Evolutionary conservation across 2,888 invertebrate genomes (phyloP).

Genomic region (Eumacrocentrus americanus): DNA sequence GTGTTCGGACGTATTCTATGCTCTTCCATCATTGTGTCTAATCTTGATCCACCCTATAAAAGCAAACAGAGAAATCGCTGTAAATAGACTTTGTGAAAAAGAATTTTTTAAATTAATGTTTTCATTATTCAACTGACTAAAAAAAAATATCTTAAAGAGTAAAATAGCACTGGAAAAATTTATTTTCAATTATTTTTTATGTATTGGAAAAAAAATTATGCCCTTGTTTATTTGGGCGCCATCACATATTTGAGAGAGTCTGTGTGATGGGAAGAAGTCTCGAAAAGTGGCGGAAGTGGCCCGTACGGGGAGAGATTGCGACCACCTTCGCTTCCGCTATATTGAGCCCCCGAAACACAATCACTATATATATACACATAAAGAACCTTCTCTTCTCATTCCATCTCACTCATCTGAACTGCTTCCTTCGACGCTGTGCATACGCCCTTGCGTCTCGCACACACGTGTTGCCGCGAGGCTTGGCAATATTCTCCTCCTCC

Average conservation of each 20-base stretch:
- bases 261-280: conserved; percentile 27
- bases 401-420: conserved; percentile 32
- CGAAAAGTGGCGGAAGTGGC: conserved; percentile 55
- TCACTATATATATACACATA: conserved; percentile 37
- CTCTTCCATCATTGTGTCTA: background rate
- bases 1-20: background rate
- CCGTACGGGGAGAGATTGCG: conserved; percentile 56
- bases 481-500: conserved; percentile 11
- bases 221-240: background rate
- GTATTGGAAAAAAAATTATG: too few species aligned
- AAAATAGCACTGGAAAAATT: too few species aligned
- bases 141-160: too few species aligned
- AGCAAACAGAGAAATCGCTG: too few species aligned
- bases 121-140: too few species aligned
- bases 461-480: conserved; percentile 27
- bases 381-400: conserved; percentile 44
- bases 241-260: conserved; percentile 13
- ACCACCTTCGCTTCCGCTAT: conserved; percentile 61
- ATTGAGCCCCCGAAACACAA: conserved; percentile 48
- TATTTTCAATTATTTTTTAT: too few species aligned
- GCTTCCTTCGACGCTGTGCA: conserved; percentile 22
- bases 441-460: conserved; percentile 19
- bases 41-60: too few species aligned
- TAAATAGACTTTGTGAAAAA: too few species aligned
- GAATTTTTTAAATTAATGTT: too few species aligned